Evolutionary conservation across 64 coral and sea anemone genomes (phyloP).

Genomic region (Porites australiensis): DNA sequence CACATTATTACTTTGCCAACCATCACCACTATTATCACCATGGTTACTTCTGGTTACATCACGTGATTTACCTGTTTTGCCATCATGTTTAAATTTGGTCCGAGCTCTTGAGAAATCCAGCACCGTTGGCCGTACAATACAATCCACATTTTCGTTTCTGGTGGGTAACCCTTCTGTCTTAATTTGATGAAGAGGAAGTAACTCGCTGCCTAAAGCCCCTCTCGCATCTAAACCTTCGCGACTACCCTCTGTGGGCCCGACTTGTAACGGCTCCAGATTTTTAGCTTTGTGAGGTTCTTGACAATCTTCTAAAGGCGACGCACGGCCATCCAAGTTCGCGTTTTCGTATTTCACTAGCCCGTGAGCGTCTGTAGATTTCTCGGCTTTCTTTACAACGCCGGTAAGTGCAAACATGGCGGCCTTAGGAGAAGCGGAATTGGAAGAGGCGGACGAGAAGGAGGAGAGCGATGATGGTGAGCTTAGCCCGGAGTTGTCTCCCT

Average conservation of each 20-base stretch:
- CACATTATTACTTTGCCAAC: not conserved
- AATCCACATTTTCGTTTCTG: slow-evolving; percentile 11
- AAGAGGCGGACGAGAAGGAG: slow-evolving; percentile 83
- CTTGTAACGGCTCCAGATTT: not conserved
- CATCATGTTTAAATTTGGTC: not conserved
- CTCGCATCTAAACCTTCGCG: no score
- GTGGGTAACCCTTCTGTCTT: not conserved
- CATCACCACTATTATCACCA: no score
- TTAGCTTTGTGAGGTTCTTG: not conserved
- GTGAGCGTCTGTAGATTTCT: not conserved
- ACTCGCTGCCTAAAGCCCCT: not conserved
- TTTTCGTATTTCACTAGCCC: not conserved
- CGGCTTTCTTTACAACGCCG: not conserved
- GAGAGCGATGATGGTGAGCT: slow-evolving; percentile 87
- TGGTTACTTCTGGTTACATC: not conserved
- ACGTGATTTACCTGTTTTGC: not conserved
- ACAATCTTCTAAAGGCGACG: not conserved
- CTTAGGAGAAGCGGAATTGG: slow-evolving; percentile 55
- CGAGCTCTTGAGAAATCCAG: slow-evolving; percentile 10
- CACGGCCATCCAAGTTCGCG: not conserved
- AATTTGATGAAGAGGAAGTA: not conserved
- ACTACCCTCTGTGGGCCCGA: no score
- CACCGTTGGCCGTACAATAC: not conserved
- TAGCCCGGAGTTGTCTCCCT: slow-evolving; percentile 41
- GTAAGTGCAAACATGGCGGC: slow-evolving; percentile 46